A percentile compares a stretch with the other conserved stretches of the same genome.
phyloP scores from a whole-genome alignment of 2,113 vertebrate genomes.

The Bufo gargarizans region DNA sequence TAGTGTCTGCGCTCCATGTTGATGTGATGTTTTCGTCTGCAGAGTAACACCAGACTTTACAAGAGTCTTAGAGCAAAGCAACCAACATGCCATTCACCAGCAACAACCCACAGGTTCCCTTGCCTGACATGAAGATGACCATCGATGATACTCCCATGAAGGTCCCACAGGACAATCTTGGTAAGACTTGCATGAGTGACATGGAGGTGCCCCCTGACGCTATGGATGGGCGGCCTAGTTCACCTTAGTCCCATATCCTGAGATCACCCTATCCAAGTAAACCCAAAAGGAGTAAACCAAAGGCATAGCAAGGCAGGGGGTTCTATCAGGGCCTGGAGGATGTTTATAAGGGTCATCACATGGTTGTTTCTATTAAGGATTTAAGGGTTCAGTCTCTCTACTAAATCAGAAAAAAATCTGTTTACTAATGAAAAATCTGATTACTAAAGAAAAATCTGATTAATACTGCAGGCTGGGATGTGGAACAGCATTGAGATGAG shows the following conservation, averaged over 20 bases:
- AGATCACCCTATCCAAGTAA: too few species aligned
- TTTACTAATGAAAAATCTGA: background rate
- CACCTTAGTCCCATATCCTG: too few species aligned
- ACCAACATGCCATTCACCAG: constrained; percentile 45
- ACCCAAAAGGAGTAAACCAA: too few species aligned
- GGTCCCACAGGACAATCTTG: constrained; percentile 12
- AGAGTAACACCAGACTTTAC: constrained; percentile 16
- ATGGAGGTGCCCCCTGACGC: background rate
- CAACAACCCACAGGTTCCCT: constrained; percentile 15
- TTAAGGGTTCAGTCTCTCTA: too few species aligned
- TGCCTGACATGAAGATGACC: background rate
- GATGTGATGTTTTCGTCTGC: background rate
- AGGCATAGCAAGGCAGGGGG: too few species aligned
- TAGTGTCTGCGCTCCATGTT: too few species aligned
- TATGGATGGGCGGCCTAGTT: too few species aligned
- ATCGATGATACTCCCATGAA: background rate
- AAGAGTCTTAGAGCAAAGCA: background rate
- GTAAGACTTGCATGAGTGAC: background rate
- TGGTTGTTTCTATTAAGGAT: too few species aligned
- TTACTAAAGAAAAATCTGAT: background rate
- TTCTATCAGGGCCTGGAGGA: too few species aligned
- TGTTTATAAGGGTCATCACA: too few species aligned
- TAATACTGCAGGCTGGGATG: background rate
- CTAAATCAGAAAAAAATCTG: too few species aligned
- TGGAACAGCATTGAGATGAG: too few species aligned